Base-by-base conservation (phyloP, 2,797 vertebrate species). In the Myotis vivesi region DNA sequence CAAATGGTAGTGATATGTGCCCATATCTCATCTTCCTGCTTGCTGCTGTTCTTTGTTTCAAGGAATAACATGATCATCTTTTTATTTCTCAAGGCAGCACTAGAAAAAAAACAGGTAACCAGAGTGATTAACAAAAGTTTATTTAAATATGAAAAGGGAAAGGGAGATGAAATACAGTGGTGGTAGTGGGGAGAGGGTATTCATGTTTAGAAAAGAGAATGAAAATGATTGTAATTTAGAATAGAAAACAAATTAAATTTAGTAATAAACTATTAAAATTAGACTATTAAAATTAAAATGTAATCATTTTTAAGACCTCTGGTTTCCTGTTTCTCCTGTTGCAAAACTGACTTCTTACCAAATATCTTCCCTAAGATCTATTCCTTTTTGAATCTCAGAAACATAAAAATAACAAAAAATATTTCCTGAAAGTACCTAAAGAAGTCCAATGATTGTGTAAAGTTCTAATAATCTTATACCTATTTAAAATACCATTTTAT, bases 131-230 rank as follows among this genome's bases (percentile, higher is more conserved):
- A 59, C 5, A 66, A 69, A 73, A 49, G 13, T 1, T 90, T 69
- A 72, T 69, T 13, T 69, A 84, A 30, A 64, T 36, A 49, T 9
- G 8, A 8, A 25, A 36, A 15, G 6, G 5, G 25, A 19, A 55
- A 28, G 5, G 3, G 6, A 3, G n/a, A 38, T 23, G 23, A 36
- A 30, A 13, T 44, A n/a, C 2, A 38, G 2, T 13, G 16, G 6
- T 49, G 5, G 13, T 33, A 15, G 16, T 44, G n/a, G 15, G 19
- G 7, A 38, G 0, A 6, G 68, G 4, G 38, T 46, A 38, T 6
- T 87, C n/a, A 20, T 15, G 8, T 44, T n/a, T 82, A 36, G 57
- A 38, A 83, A 80, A 92, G 1, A 10, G 2, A 33, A 3, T 36
- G 46, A 66, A 82, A 12, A 0, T 1, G 19, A 33, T 59, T 55